Evolutionary conservation across 2,888 invertebrate species (phyloP).

Genomic region (Chironomus riparius): DNA sequence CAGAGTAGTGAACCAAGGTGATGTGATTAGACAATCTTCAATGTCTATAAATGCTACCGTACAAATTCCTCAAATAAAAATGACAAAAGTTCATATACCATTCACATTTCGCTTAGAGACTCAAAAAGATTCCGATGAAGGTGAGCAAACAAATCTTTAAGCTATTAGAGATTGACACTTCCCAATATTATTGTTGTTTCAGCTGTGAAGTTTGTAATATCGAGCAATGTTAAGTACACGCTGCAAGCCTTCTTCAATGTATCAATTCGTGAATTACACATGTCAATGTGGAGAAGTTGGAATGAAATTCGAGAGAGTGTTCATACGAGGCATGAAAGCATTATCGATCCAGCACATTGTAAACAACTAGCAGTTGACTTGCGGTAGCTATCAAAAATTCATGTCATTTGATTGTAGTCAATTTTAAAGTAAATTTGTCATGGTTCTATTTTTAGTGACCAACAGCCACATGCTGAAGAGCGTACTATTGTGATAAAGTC

Average conservation of each 20-base stretch:
- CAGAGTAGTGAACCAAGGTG: neutral
- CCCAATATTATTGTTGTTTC: neutral
- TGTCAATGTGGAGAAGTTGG: conserved; percentile 67
- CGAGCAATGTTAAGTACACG: conserved; percentile 66
- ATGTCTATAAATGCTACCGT: conserved; percentile 26
- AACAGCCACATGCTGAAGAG: conserved; percentile 53
- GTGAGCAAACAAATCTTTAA: conserved; percentile 43
- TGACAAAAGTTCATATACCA: conserved; percentile 76
- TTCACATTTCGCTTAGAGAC: conserved; percentile 72
- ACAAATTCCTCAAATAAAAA: conserved; percentile 57
- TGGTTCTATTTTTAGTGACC: conserved; percentile 43
- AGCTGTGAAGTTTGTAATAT: conserved; percentile 65
- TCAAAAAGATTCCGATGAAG: conserved; percentile 51
- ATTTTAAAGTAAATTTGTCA: neutral
- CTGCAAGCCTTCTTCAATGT: conserved; percentile 71
- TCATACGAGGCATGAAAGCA: conserved; percentile 27
- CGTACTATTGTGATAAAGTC: conserved; percentile 53
- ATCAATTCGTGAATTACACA: conserved; percentile 64
- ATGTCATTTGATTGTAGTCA: neutral
- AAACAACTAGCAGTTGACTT: conserved; percentile 32
- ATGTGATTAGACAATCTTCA: conserved; percentile 16
- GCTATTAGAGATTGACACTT: neutral
- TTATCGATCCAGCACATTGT: conserved; percentile 31
- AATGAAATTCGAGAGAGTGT: conserved; percentile 51
- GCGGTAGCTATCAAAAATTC: conserved; percentile 29